Evolutionary conservation across 2,888 invertebrate genomes (phyloP), one percentile per base, ranked within the genome.

Genomic region (Hermaeophaga mercurialis): DNA sequence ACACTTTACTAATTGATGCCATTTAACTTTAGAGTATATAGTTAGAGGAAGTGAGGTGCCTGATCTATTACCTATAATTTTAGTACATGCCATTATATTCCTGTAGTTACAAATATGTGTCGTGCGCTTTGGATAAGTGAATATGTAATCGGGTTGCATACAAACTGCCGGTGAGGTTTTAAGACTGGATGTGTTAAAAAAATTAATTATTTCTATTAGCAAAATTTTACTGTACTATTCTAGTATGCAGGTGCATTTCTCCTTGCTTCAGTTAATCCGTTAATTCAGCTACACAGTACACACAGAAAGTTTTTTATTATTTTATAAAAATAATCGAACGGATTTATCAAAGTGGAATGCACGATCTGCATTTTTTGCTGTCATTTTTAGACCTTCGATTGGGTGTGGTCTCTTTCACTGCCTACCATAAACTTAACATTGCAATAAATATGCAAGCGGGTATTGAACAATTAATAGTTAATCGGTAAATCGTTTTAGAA

Each of bases 201-300:
- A n/a, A n/a, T n/a, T n/a, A n/a, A n/a, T n/a, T n/a, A n/a, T n/a
- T n/a, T n/a, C n/a, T n/a, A n/a, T n/a, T n/a, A n/a, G n/a, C 4
- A 5, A 22, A 22, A 3, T 22, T 49, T 18, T 26, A 22, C 43
- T 7, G 43, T 11, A 52, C 52, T 44, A 52, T 43, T 4, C 4
- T 3, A 48, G 48, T 52, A 45, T 68, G 69, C 69, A 71, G 69
- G 70, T 71, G 71, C 63, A 66, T 57, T 49, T 45, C 65, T 64
- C 57, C 65, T 70, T 66, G 71, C 67, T 68, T 67, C 68, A 67
- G 62, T 66, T 66, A 61, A 50, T 56, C 59, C 66, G 60, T 63
- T 65, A 63, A 67, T 67, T 68, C 34, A 34, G 34, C 52, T 43
- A 24, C 49, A 31, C 24, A 22, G 52, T 44, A 52, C 15, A 12